Evolutionary conservation across 2,888 invertebrate species (phyloP), one percentile per base, ranked within the genome.

Genomic region (Microctonus brassicae): DNA sequence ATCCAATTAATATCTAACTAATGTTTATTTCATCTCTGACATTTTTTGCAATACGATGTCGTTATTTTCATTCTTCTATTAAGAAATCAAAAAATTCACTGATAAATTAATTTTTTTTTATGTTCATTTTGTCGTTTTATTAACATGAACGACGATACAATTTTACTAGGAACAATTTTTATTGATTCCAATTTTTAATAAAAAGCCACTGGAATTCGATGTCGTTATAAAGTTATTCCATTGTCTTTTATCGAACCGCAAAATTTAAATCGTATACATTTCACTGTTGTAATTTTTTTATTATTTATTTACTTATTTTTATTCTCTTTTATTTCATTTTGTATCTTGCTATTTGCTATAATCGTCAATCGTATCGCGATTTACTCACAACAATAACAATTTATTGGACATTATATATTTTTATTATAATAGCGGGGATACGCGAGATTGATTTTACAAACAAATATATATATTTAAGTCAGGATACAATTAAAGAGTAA

Each of bases 171-270:
- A 58, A 17, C 1, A 33, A 58, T 34, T 52, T 11, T 57, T 6
- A 55, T 36, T 24, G 10, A 29, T n/a, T n/a, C n/a, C n/a, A n/a
- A 7, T 29, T 29, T 29, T 57, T 57, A 22, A 26, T 24, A n/a
- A 20, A 10, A 57, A 70, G 55, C 60, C 47, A 61, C 47, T 60
- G 22, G 3, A 63, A 61, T 9, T 69, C 69, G 34, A 61, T 61
- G 52, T 52, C 24, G 20, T 26, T 52, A 6, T 52, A 69, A 55
- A 2, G 7, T 61, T 61, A 39, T 58, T 58, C 33, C n/a, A 24
- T n/a, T 36, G 7, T 17, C 22, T 39, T 60, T 22, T 10, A 42
- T 68, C 39, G 39, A 60, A 1, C 52, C 53, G 53, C 68, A 52
- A 68, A 61, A 68, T n/a, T 60, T 60, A 10, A 7, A 17, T 66